phyloP scores from a whole-genome alignment of 2,113 vertebrate species.

The Eulemur rufifrons region DNA sequence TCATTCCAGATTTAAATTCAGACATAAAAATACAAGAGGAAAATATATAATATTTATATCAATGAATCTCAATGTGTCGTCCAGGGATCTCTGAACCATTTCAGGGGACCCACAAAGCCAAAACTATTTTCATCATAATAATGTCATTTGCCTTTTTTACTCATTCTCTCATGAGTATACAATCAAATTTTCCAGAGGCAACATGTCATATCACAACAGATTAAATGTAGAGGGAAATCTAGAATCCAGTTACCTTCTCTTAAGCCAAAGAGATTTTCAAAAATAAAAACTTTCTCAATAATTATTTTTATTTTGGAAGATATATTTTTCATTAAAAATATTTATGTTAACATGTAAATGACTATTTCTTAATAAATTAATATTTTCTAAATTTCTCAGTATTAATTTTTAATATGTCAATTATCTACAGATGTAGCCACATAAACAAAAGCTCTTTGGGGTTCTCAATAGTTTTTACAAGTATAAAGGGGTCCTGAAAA shows the following conservation, averaged over 20 bases:
- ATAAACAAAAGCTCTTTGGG: background rate
- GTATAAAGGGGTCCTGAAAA: background rate
- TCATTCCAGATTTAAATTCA: conserved; percentile 39
- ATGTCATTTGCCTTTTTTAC: conserved; percentile 2
- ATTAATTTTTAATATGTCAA: conserved; percentile 5
- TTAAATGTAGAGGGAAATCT: background rate
- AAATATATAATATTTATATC: background rate
- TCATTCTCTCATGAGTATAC: background rate
- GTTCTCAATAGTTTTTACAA: background rate
- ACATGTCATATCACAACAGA: background rate
- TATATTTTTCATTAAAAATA: conserved; percentile 6
- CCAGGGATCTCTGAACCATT: background rate
- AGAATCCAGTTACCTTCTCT: background rate
- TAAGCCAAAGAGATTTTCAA: background rate
- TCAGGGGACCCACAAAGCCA: background rate
- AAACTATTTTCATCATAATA: conserved; percentile 37
- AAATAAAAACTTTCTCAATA: background rate
- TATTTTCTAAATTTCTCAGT: conserved; percentile 21
- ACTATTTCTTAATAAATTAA: background rate
- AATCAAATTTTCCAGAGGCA: background rate
- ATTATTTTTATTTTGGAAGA: conserved; percentile 14
- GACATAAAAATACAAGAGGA: conserved; percentile 23
- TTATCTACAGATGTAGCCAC: background rate
- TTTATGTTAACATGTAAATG: background rate
- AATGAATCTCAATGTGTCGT: background rate